Evolutionary conservation across 64 coral and sea anemone species (phyloP), one percentile per base, ranked within the genome.

Genomic region (Anthopleura sola): DNA sequence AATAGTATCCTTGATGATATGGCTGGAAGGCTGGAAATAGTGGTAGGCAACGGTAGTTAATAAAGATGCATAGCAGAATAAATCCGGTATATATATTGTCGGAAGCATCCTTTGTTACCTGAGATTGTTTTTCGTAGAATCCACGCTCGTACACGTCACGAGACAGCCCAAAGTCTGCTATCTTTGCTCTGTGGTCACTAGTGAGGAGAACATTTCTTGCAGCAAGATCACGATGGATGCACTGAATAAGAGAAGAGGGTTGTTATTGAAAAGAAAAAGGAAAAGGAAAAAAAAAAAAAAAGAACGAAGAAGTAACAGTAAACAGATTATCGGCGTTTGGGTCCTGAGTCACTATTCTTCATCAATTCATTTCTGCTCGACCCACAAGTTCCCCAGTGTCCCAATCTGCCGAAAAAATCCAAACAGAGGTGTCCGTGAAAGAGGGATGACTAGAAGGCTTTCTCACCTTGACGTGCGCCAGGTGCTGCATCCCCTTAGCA

Each of bases 121-220:
- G 0, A 0, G 60, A 64, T n/a, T 64, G 60, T 64, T 64, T 64
- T 64, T 64, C 60, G 60, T 64, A 64, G 23, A 64, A 64, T 64
- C 60, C 60, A 26, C 60, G 60, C 24, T 64, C 60, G 24, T 64
- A 64, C 60, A 64, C 60, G 1, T 64, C 60, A 26, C 93, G 88
- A 32, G 88, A 81, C 5, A 94, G 79, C 13, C 93, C 93, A 24
- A 94, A 94, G 85, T 94, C 93, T 32, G 78, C 51, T 28, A 94
- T 84, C 68, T 94, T 94, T 31, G 88, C 93, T 6, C 49, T 81
- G 24, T 82, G 66, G 55, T 86, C 58, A 28, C 64, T 85, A 24
- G 93, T 86, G 16, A 94, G 58, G 0, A 94, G 49, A 18, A 94
- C 85, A 60, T 94, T 94, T 37, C 93, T 83, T 16, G 93, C 93